Percentiles rank a stretch among this genome's conserved stretches.
phyloP scores from a whole-genome alignment of 2,113 vertebrate species.

The Rhipidura dahli region DNA sequence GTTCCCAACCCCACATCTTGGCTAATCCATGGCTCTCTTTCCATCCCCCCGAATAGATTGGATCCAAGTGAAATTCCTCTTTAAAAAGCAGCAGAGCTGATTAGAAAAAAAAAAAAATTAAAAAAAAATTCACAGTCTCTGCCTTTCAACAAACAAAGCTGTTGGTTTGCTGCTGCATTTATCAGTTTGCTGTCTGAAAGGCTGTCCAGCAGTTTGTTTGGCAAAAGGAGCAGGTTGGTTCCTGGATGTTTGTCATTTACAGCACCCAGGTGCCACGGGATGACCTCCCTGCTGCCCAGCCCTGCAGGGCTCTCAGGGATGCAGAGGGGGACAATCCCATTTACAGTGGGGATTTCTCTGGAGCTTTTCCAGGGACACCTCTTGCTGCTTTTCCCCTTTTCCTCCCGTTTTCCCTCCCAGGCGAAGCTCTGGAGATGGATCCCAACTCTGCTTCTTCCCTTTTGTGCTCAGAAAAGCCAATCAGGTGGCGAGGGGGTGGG shows the following conservation, averaged over 20 bases:
- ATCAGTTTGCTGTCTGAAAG: neutral
- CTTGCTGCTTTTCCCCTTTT: neutral
- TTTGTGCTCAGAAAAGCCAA: slow-evolving; percentile 33
- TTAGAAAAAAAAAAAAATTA: neutral
- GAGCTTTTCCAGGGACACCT: neutral
- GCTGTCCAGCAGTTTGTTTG: neutral
- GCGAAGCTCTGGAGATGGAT: neutral
- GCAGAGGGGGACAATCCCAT: neutral
- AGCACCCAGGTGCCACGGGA: neutral
- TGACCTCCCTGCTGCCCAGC: neutral
- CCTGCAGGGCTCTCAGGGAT: neutral
- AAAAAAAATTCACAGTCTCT: neutral
- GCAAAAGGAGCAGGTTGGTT: neutral
- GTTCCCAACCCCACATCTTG: neutral
- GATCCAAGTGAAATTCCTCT: neutral
- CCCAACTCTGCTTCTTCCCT: neutral
- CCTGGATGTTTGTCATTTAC: neutral
- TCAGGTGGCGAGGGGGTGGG: slow-evolving; percentile 2
- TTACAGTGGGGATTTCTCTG: neutral
- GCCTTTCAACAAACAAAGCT: neutral
- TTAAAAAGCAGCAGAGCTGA: neutral
- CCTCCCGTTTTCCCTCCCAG: neutral
- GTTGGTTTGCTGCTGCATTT: neutral
- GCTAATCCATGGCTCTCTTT: neutral
- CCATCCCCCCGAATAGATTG: neutral